Evolutionary conservation across 2,888 invertebrate species (phyloP).

Genomic region (Drymonia ruficornis): DNA sequence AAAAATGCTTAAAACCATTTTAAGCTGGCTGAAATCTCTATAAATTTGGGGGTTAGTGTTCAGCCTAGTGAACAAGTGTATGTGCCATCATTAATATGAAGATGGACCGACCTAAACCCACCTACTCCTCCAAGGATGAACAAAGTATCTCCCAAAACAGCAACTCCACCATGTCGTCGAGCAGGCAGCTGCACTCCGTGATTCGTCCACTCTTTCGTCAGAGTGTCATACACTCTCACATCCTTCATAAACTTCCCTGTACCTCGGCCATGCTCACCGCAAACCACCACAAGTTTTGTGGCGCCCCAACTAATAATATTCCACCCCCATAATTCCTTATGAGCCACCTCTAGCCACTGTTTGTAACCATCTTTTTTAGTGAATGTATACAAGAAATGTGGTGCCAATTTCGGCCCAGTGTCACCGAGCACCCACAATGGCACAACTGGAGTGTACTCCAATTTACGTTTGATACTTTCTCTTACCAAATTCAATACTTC

Average conservation of each 20-base stretch:
- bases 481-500: constrained; percentile 57
- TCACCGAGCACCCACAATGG: constrained; percentile 57
- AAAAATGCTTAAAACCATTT: too few species aligned
- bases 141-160: constrained; percentile 57
- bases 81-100: not conserved
- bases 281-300: constrained; percentile 62
- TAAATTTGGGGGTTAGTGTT: too few species aligned
- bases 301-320: constrained; percentile 65
- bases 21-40: too few species aligned
- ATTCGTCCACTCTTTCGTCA: constrained; percentile 61
- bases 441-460: constrained; percentile 52
- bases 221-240: constrained; percentile 67
- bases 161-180: constrained; percentile 65
- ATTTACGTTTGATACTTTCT: constrained; percentile 50
- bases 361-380: constrained; percentile 52
- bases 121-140: constrained; percentile 74
- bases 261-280: constrained; percentile 72
- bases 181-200: constrained; percentile 66
- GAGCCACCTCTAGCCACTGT: constrained; percentile 65
- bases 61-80: not conserved
- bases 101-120: constrained; percentile 68
- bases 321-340: constrained; percentile 76
- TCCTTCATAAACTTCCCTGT: constrained; percentile 65
- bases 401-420: constrained; percentile 43
- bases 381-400: constrained; percentile 62